Evolutionary conservation across 2,113 vertebrate species (phyloP), one percentile per base, ranked within the genome.

Genomic region (Lates calcarifer): DNA sequence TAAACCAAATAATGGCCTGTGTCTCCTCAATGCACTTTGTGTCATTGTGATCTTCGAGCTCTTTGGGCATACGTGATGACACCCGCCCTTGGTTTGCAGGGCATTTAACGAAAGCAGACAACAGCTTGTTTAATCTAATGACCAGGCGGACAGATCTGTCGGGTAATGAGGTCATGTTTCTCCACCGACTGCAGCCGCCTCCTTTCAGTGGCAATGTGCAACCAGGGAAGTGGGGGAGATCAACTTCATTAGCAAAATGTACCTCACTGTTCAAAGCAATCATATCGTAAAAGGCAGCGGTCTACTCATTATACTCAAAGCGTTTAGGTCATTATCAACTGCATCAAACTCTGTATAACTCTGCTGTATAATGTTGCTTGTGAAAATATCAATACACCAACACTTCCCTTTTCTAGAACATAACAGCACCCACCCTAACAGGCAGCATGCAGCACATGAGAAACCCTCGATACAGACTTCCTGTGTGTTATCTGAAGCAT

Each of bases 91-190:
- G 69, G 74, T 75, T 39, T 72, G 76, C 51, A 24, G 80, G 73
- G 74, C 72, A 72, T 56, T 88, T 83, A 68, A 87, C 69, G 78
- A 77, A 90, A 81, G 63, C 66, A 79, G 77, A 77, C 76, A 77
- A 88, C 78, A 81, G 87, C 81, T 87, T 89, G 89, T 83, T 90
- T 85, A 86, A 84, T 83, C 67, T 63, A 89, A 88, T 67, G 80
- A 82, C 57, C 65, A 72, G 33, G 71, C 31, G 35, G 76, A 77
- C 77, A 82, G 79, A 91, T 87, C 90, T 41, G 47, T 77, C 63
- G 58, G 47, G 20, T 89, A 87, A 92, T 84, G 85, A 91, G 89
- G 89, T 90, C 68, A 71, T 60, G 69, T 74, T 70, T 56, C 75
- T 61, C 35, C 57, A 41, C 74, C 4, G 56, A 37, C 13, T n/a